A percentile compares a stretch with the other conserved stretches of the same genome.
Evolutionary conservation across 2,888 invertebrate genomes (phyloP).

Genomic region (Habrosyne pyritoides): DNA sequence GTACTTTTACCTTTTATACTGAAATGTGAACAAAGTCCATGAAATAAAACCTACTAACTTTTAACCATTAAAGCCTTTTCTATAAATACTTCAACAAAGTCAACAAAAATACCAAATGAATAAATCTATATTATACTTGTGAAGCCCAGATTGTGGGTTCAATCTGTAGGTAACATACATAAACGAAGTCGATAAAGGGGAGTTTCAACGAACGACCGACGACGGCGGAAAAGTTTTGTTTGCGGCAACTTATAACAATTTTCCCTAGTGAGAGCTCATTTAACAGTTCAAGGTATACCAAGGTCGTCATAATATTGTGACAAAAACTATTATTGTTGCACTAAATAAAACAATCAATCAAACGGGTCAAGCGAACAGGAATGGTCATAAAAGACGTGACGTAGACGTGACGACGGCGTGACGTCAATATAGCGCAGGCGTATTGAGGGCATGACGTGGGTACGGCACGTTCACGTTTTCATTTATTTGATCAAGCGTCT

Average conservation of each 20-base stretch:
- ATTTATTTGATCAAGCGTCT: background rate
- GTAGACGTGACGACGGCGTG: conserved; percentile 38
- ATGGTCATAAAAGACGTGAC: conserved; percentile 23
- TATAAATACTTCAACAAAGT: no score
- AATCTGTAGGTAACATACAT: conserved; percentile 34
- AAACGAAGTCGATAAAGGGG: conserved; percentile 18
- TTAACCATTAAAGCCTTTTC: background rate
- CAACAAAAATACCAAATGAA: conserved; percentile 13
- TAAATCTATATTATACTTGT: conserved; percentile 47
- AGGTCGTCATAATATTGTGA: conserved; percentile 20
- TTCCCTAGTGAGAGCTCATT: conserved; percentile 21
- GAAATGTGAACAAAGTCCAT: no score
- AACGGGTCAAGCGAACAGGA: conserved; percentile 5
- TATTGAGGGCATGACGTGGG: conserved; percentile 5
- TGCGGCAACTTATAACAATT: conserved; percentile 24
- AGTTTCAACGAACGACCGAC: background rate
- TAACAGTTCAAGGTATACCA: conserved; percentile 26
- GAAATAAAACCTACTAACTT: background rate
- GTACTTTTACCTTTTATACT: no score
- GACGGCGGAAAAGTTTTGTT: conserved; percentile 30
- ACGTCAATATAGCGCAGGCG: conserved; percentile 26
- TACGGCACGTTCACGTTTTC: background rate
- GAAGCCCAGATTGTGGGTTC: conserved; percentile 32
- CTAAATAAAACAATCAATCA: conserved; percentile 7
- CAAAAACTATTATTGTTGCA: conserved; percentile 21